Conservation (phyloP, 2,888 invertebrate genomes). For the Caenorhabditis drosophilae region DNA sequence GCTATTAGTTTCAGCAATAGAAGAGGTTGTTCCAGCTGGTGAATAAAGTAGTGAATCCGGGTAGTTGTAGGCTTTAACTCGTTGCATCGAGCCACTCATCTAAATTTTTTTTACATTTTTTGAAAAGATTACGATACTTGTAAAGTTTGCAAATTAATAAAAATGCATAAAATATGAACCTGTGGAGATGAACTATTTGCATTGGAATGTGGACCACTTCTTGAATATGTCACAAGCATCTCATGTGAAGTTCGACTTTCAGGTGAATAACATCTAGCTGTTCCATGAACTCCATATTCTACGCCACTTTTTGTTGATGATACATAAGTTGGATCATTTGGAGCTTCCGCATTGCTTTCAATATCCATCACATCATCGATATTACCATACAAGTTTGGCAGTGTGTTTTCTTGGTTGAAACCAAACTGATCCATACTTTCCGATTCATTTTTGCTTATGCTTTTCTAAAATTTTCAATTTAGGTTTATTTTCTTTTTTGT, state of each 20-base stretch:
- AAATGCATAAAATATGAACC: no score
- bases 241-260: conserved; percentile 52
- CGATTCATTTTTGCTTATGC: conserved; percentile 17
- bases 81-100: conserved; percentile 42
- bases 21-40: conserved; percentile 48
- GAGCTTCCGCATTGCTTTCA: conserved; percentile 10
- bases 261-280: conserved; percentile 52
- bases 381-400: conserved; percentile 49
- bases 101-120: conserved; percentile 7
- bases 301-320: conserved; percentile 19
- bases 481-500: conserved; percentile 11
- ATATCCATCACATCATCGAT: conserved; percentile 39
- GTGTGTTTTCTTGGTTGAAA: conserved; percentile 15
- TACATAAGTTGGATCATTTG: conserved; percentile 38
- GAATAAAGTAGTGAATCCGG: conserved; percentile 47
- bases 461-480: conserved; percentile 28
- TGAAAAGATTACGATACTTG: conserved; percentile 1
- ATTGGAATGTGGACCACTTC: conserved; percentile 32
- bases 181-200: conserved; percentile 40
- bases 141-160: no score
- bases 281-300: conserved; percentile 32
- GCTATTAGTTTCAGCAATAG: conserved; percentile 45
- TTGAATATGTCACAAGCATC: conserved; percentile 43
- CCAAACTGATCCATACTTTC: conserved; percentile 19
- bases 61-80: conserved; percentile 49